Base-by-base conservation (phyloP, 2,888 invertebrate species). In the Pseudococcus jackbeardsleyi region DNA sequence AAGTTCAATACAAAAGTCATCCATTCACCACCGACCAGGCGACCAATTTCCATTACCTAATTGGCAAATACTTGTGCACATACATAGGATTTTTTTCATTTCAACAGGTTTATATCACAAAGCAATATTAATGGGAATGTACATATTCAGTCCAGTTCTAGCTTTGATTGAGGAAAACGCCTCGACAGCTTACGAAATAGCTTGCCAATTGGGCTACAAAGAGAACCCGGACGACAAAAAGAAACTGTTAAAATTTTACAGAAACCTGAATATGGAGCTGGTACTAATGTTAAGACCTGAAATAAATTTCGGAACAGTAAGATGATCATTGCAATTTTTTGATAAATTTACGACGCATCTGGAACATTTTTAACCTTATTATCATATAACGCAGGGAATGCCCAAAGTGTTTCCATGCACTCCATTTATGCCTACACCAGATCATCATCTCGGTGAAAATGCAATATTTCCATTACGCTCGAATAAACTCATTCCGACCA, bases 31-130 rank as follows among this genome's bases (percentile, higher is more conserved):
- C n/a, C n/a, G n/a, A n/a, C n/a, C n/a, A n/a, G n/a, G n/a, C n/a
- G 26, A 33, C 26, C 1, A 33, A 33, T 33, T 33, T 33, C 26
- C 26, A 33, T 1, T 2, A 33, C 26, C 26, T 33, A 33, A 33
- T 33, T 33, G 3, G 3, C 1, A 33, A 33, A 33, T 33, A 33
- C 26, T 33, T 33, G 1, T 33, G 1, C 3, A 33, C 26, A 2
- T 33, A 33, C 26, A 33, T 33, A 33, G 26, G 26, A 33, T 33
- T 33, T 33, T 33, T 33, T 33, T 3, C 26, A 33, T 33, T 33
- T 33, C 26, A 33, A 33, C 22, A 86, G 86, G 86, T 48, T 48
- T 86, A 48, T 86, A 46, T 33, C 86, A 86, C 26, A 86, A 86
- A 72, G 86, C 48, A 3, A 19, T 86, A 46, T 1, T 72, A 3